A percentile compares a stretch with the other conserved stretches of the same genome.
Evolutionary conservation across 2,113 vertebrate genomes (phyloP).

Genomic region (Eulemur macaco): DNA sequence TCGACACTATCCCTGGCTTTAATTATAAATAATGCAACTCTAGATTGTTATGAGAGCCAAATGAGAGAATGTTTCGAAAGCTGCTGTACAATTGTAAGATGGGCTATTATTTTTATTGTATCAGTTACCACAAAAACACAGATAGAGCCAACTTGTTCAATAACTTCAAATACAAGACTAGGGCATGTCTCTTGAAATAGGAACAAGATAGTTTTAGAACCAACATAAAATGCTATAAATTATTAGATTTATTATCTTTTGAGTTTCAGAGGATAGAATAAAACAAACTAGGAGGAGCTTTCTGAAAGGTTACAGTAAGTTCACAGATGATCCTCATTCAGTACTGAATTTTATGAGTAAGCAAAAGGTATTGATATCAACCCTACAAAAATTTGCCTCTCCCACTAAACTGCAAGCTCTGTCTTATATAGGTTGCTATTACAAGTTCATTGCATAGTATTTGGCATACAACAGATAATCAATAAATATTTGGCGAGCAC

Average conservation of each 20-base stretch:
- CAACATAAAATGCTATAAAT: background rate
- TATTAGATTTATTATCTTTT: background rate
- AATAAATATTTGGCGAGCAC: background rate
- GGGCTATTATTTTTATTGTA: background rate
- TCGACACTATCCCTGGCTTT: background rate
- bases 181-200: background rate
- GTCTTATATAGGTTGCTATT: background rate
- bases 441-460: background rate
- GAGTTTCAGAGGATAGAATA: background rate
- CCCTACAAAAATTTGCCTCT: background rate
- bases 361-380: constrained; percentile 7
- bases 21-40: background rate
- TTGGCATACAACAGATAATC: background rate
- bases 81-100: background rate
- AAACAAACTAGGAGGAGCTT: background rate
- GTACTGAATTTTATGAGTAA: constrained; percentile 17
- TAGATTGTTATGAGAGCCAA: background rate
- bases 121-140: background rate
- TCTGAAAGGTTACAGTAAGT: constrained; percentile 45
- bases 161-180: background rate
- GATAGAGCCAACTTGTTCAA: background rate
- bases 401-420: background rate
- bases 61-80: background rate
- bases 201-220: background rate
- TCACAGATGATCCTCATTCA: background rate